A percentile compares a stretch with the other conserved stretches of the same genome.
phyloP scores from a whole-genome alignment of 2,113 vertebrate genomes.

The Hippocampus mohnikei region DNA sequence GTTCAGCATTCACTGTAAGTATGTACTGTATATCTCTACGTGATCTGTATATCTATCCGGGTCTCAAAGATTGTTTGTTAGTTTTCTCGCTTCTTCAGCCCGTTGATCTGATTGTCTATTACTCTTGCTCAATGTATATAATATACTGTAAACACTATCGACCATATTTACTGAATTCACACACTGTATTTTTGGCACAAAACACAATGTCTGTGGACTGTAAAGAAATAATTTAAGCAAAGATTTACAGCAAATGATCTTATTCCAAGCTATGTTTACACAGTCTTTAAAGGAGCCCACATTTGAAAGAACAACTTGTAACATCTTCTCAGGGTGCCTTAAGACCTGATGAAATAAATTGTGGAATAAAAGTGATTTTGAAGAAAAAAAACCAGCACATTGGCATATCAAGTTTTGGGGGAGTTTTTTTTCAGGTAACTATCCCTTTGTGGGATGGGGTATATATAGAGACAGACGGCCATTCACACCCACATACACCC shows the following conservation, averaged over 20 bases:
- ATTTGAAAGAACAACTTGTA: conserved; percentile 66
- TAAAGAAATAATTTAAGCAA: conserved; percentile 75
- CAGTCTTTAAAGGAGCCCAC: conserved; percentile 64
- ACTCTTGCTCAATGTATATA: conserved; percentile 70
- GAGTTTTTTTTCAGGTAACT: not conserved
- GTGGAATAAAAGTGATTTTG: conserved; percentile 82
- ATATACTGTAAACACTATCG: conserved; percentile 54
- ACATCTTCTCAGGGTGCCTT: conserved; percentile 73
- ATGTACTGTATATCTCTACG: conserved; percentile 67
- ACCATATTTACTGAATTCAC: conserved; percentile 70
- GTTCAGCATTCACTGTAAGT: conserved; percentile 59
- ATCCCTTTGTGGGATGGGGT: not conserved
- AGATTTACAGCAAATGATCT: conserved; percentile 74
- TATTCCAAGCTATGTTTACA: conserved; percentile 74
- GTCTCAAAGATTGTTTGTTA: conserved; percentile 68
- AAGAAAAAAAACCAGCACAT: conserved; percentile 56
- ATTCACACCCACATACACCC: not conserved
- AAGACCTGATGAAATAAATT: conserved; percentile 70
- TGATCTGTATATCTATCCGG: conserved; percentile 68
- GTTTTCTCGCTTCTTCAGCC: conserved; percentile 67
- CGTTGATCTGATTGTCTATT: conserved; percentile 72
- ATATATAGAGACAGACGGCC: not conserved
- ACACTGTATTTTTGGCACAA: conserved; percentile 73
- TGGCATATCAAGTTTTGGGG: not conserved
- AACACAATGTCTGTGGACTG: conserved; percentile 73